Conservation (phyloP, 2,888 invertebrate species). For the Heteromyza rotundicornis region DNA sequence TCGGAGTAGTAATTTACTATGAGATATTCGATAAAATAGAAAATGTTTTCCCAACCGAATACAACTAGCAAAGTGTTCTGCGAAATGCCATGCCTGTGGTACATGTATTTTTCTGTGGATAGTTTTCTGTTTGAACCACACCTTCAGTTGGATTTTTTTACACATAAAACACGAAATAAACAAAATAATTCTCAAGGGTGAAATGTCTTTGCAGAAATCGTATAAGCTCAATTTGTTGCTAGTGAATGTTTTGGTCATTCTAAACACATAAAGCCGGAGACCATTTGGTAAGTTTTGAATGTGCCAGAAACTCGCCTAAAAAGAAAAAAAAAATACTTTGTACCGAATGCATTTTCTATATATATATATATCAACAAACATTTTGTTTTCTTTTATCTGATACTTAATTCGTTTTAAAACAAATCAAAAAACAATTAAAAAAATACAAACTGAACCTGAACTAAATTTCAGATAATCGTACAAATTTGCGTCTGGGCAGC, state of each 20-base stretch:
- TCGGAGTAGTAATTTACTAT: too few species aligned
- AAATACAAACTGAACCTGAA: conserved; percentile 61
- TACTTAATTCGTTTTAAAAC: conserved; percentile 30
- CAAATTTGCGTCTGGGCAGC: conserved; percentile 60
- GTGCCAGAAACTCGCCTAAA: conserved; percentile 45
- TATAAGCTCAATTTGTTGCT: conserved; percentile 63
- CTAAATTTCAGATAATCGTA: conserved; percentile 63
- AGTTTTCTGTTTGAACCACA: conserved; percentile 8
- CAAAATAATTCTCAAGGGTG: conserved; percentile 67
- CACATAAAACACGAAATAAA: conserved; percentile 41
- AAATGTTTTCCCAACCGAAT: background rate
- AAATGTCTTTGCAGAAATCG: conserved; percentile 76
- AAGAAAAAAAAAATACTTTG: conserved; percentile 36
- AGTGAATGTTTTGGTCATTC: conserved; percentile 63
- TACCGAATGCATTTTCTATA: conserved; percentile 36
- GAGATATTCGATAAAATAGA: background rate
- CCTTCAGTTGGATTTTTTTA: conserved; percentile 15
- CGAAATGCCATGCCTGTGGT: conserved; percentile 14
- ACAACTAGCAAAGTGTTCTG: conserved; percentile 23
- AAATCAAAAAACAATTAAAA: conserved; percentile 33
- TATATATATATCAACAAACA: conserved; percentile 26
- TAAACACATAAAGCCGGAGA: conserved; percentile 61
- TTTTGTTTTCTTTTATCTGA: conserved; percentile 35
- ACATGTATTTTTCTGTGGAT: background rate
- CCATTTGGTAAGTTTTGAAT: conserved; percentile 63